These are phyloP conservation scores for Olivierus martensii DNA, from an alignment of 1,140 invertebrate genomes.

Conservation along the genomic window DNA sequence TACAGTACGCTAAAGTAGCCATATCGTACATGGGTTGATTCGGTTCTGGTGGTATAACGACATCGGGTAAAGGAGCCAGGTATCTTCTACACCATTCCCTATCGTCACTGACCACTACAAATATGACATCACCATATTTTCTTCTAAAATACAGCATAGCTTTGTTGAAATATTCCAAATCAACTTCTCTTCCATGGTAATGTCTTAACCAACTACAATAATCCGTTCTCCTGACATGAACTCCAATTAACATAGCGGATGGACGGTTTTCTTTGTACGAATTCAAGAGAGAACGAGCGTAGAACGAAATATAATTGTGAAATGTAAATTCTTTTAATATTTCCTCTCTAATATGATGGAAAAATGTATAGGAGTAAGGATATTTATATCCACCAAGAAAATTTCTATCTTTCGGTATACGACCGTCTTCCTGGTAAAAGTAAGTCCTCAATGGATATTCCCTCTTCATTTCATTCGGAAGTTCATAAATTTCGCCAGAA, in stretches of 20 bases:
- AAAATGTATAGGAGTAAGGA: conserved; percentile 15
- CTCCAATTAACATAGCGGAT: conserved; percentile 33
- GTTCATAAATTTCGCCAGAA: not conserved
- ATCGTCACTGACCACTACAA: conserved; percentile 47
- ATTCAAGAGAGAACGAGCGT: conserved; percentile 10
- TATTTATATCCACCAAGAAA: conserved; percentile 25
- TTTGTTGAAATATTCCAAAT: conserved; percentile 36
- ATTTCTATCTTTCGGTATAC: conserved; percentile 41
- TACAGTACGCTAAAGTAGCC: conserved; percentile 42
- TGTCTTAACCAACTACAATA: conserved; percentile 40
- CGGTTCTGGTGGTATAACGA: not conserved
- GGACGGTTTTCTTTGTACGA: no score
- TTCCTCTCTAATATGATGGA: conserved; percentile 30
- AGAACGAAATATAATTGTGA: not conserved
- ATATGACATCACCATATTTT: conserved; percentile 36
- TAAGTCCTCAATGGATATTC: conserved; percentile 39
- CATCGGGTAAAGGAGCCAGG: conserved; percentile 22
- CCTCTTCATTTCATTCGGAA: not conserved
- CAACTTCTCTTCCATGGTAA: conserved; percentile 34
- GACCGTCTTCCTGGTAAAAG: conserved; percentile 37
- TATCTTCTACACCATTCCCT: conserved; percentile 39
- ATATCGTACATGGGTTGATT: conserved; percentile 23
- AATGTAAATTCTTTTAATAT: conserved; percentile 11
- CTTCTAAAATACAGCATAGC: conserved; percentile 41
- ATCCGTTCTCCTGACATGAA: conserved; percentile 46